Base-by-base conservation (phyloP, 2,113 vertebrate species). In the Chiloscyllium plagiosum region DNA sequence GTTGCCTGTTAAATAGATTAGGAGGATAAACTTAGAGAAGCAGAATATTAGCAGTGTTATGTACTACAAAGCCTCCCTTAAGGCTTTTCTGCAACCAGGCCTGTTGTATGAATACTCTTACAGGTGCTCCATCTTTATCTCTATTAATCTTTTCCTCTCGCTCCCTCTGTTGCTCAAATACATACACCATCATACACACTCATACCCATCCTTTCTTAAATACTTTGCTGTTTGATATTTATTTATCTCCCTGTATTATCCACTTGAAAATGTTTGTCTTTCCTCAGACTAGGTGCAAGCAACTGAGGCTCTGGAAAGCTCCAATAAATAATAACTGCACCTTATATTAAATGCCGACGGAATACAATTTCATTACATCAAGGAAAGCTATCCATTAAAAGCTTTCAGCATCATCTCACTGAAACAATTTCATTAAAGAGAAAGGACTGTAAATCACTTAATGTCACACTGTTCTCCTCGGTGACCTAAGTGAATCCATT, bases 371-470 rank as follows among this genome's bases (percentile, higher is more conserved):
- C 98, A 98, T 98, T 98, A 98, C 98, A 98, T 98, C 98, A 98
- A 98, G 98, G 98, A 98, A 98, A 98, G 98, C 98, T 98, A 98
- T 98, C 98, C 98, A 98, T 98, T 98, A 98, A 98, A 98, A 97
- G 98, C 98, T 98, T 98, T 98, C 97, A 98, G 97, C 98, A 97
- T 98, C 97, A 98, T 98, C 98, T 98, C 96, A 98, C 98, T 98
- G 98, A 98, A 99, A 99, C 98, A 99, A 99, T 99, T 98, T 99
- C 98, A 99, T 99, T 98, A 99, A 93, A 99, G 98, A 98, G 98
- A 98, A 98, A 98, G 98, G 98, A 98, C 97, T 97, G 98, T 99
- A 99, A 99, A 99, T 99, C 98, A 98, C 98, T 98, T 98, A 98
- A 98, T 98, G 98, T 98, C 98, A 98, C 97, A 98, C 61, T 97